Base-by-base conservation (phyloP, 1,140 invertebrate genomes). In the Hetaerina americana region DNA sequence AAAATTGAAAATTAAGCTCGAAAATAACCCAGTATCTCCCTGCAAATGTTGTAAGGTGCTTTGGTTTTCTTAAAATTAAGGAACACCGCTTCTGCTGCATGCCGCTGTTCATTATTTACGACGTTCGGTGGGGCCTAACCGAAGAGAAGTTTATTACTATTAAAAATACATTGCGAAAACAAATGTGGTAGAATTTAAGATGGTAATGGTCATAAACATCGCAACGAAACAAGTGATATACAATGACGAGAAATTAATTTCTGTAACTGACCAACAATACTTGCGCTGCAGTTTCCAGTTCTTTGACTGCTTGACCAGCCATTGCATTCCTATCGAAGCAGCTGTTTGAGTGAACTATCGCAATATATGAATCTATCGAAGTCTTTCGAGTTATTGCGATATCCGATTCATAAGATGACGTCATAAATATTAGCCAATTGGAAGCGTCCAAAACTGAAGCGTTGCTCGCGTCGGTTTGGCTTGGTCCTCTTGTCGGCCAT, bases 71-170 rank as follows among this genome's bases (percentile, higher is more conserved):
- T 84, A 78, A 95, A 93, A 80, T 89, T 86, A 24, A 94, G 78
- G 77, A 95, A 91, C 24, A 95, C 85, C 75, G 82, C 82, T 81
- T 95, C 92, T 24, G 93, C 93, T 74, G 86, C 85, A 77, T 87
- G 87, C 73, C 93, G 82, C 79, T 95, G 91, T 76, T 93, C 88
- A 76, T 85, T 81, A 49, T 86, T 88, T 24, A 95, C 89, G 73
- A 92, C 68, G 81, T 90, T 89, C 75, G 93, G 92, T 67, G 93
- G 89, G 72, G 92, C 92, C 93, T 95, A 74, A 75, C 84, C 83
- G 71, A 74, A 75, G 70, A 73, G 73, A 27, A 69, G 12, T 26
- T 26, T 26, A 26, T 3, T 12, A 57, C 12, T 57, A 12, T 12
- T 57, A 12, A 57, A 12, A 12, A 22, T 22, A 57, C 49, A 57